Evolutionary conservation across 2,797 vertebrate species (phyloP), one percentile per base, ranked within the genome.

Genomic region (Botia kubotai): DNA sequence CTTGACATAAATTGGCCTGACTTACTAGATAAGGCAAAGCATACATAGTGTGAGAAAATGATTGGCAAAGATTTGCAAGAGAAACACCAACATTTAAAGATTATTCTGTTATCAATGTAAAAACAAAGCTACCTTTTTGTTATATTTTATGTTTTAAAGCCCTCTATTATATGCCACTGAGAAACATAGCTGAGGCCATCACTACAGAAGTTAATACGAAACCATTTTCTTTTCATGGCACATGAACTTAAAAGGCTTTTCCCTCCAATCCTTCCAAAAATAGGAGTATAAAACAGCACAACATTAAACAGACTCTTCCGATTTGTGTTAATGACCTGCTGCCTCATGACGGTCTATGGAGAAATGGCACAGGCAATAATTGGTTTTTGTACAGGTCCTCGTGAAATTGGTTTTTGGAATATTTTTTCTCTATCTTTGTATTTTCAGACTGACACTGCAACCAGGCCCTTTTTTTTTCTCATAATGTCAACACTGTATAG

Each of bases 341-440:
- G 70, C 76, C 63, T 62, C 39, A 5, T 50, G 75, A 75, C 72
- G 57, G 76, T 70, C 82, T 78, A 84, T 23, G 67, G 74, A 84
- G 62, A 82, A 81, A 75, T 58, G 12, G 70, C 52, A 69, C 79
- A 83, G 71, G 90, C 88, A 86, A 88, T 92, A 93, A 93, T 93
- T 92, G 91, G 86, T 91, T 92, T 91, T 90, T 88, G 84, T 89
- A 88, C 86, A 53, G 46, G 86, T 87, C 88, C 87, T 87, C 83
- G 88, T 90, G 80, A 90, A 93, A 93, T 92, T 91, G 88, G 89
- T 91, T 93, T 93, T 92, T 91, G 86, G 90, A 90, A 93, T 91
- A 89, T 74, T 84, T 91, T 82, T 72, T 70, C 76, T 83, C 76
- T 74, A 68, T 83, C 62, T 48, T 74, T 83, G 76, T 89, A 84